These are phyloP conservation scores for Caenorhabditis macrosperma DNA, from an alignment of 2,888 invertebrate species.

Conservation along the genomic window DNA sequence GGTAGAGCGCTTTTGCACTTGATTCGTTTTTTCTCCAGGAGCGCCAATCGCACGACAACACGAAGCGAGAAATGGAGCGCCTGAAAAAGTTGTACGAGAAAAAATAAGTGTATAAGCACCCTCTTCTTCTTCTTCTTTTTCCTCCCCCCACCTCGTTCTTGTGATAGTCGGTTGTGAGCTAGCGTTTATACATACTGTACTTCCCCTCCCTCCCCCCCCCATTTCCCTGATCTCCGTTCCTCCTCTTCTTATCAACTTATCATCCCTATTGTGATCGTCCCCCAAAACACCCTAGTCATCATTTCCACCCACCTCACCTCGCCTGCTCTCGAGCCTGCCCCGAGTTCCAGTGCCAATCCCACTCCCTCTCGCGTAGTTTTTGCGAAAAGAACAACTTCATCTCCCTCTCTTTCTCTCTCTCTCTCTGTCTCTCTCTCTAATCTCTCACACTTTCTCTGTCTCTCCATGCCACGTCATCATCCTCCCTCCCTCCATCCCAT, in stretches of 20 bases:
- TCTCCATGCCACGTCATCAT: conserved; percentile 9
- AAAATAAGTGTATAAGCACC: too few species aligned
- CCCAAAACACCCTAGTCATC: conserved; percentile 19
- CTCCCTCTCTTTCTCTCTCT: conserved; percentile 10
- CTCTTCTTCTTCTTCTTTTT: too few species aligned
- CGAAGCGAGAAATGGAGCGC: conserved; percentile 66
- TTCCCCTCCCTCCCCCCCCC: conserved; percentile 9
- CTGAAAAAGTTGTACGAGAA: conserved; percentile 62
- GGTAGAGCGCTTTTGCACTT: not conserved
- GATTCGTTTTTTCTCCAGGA: conserved; percentile 53
- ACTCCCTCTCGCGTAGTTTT: too few species aligned
- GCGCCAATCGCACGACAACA: conserved; percentile 66
- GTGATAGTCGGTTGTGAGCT: conserved; percentile 53
- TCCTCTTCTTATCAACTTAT: conserved; percentile 32
- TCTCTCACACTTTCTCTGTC: not conserved
- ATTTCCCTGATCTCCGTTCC: not conserved
- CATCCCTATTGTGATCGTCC: conserved; percentile 42
- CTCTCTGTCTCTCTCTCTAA: conserved; percentile 8
- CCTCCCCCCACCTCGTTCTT: not conserved
- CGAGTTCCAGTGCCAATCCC: conserved; percentile 41
- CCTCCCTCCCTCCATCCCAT: not conserved
- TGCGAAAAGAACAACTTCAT: too few species aligned
- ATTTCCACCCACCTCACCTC: not conserved
- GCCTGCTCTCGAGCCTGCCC: conserved; percentile 31
- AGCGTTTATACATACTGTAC: conserved; percentile 28